Percentiles rank a stretch among this genome's conserved stretches.
Conservation (phyloP, 2,113 vertebrate genomes). For the Danionella cerebrum region DNA sequence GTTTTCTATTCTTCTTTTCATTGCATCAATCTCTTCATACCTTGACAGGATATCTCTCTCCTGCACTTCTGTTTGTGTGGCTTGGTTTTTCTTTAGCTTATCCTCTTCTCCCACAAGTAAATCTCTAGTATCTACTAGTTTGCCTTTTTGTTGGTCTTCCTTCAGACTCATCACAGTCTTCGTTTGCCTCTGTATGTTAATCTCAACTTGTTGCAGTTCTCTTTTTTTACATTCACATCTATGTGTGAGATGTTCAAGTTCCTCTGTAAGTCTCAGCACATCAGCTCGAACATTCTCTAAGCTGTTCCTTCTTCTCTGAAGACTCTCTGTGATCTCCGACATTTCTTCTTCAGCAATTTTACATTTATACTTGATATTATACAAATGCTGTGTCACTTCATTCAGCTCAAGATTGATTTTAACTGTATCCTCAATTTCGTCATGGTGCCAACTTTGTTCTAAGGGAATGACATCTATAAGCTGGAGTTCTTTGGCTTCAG, state of each 20-base stretch:
- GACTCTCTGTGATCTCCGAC: not conserved
- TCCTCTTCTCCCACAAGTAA: not conserved
- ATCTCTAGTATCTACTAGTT: not conserved
- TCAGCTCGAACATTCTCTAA: slow-evolving; percentile 3
- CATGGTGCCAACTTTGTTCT: not conserved
- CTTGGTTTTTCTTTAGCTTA: not conserved
- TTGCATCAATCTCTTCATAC: not conserved
- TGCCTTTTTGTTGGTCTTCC: not conserved
- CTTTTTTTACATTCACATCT: slow-evolving; percentile 5
- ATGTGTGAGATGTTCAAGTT: slow-evolving; percentile 10
- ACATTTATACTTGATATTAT: not conserved
- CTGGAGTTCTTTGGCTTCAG: not conserved
- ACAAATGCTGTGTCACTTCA: not conserved
- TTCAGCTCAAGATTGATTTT: not conserved
- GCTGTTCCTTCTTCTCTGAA: not conserved
- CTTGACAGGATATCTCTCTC: not conserved
- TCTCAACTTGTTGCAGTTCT: slow-evolving; percentile 1
- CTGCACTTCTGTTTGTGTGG: slow-evolving; percentile 4
- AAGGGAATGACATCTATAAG: not conserved
- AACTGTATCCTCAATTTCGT: not conserved
- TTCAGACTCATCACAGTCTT: not conserved
- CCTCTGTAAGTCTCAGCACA: not conserved
- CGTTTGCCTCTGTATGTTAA: not conserved
- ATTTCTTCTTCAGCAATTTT: slow-evolving; percentile 1
- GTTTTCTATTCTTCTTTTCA: slow-evolving; percentile 6